Conservation (phyloP, 1,140 invertebrate species). For the Nixonia krombeini region DNA sequence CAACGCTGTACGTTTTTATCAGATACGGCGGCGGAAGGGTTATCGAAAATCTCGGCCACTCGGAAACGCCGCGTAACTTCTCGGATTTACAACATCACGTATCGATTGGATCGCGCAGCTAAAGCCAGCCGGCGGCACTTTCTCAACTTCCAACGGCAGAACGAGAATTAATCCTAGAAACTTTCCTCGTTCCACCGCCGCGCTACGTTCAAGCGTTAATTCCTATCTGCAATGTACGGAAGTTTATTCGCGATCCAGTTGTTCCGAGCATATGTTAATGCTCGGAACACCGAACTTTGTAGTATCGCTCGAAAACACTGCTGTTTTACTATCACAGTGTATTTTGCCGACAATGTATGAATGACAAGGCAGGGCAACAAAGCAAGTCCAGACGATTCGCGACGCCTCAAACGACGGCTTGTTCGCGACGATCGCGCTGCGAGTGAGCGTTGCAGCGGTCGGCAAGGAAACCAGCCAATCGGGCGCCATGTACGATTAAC, state of each 20-base stretch:
- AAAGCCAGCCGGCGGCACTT: conserved; percentile 49
- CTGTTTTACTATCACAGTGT: too few species aligned
- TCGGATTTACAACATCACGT: conserved; percentile 47
- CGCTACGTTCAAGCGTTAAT: conserved; percentile 47
- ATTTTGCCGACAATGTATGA: too few species aligned
- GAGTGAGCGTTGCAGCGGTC: too few species aligned
- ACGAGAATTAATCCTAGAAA: conserved; percentile 55
- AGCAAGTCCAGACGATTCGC: too few species aligned
- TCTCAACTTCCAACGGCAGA: conserved; percentile 50
- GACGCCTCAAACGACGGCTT: too few species aligned
- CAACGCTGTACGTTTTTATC: conserved; percentile 37
- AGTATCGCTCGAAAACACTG: not conserved
- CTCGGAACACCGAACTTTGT: conserved; percentile 20
- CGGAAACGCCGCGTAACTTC: conserved; percentile 47
- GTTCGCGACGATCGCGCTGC: too few species aligned
- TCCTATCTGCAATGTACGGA: conserved; percentile 48
- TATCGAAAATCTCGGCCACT: conserved; percentile 49
- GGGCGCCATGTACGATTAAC: too few species aligned
- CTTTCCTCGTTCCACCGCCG: conserved; percentile 52
- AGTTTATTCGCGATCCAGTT: conserved; percentile 56
- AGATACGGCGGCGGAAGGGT: conserved; percentile 20
- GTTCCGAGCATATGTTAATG: conserved; percentile 54
- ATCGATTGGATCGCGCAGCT: conserved; percentile 46
- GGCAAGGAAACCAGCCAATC: too few species aligned
- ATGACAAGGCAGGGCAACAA: too few species aligned